phyloP scores from a whole-genome alignment of 2,888 invertebrate genomes.

The Clusia tigrina region DNA sequence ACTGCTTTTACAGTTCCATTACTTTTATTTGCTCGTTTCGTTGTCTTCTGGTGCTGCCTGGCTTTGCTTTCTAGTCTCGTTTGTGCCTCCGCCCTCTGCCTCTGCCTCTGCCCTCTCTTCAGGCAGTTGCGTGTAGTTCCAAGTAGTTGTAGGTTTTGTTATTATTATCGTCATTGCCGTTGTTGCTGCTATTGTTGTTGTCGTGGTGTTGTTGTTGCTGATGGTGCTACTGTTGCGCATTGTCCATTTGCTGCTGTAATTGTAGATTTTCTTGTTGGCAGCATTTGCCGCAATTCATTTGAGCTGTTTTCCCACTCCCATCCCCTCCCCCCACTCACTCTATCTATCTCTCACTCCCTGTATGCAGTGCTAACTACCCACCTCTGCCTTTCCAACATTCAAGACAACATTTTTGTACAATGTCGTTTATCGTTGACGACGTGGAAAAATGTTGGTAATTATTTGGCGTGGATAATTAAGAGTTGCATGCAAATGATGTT shows the following conservation, averaged over 20 bases:
- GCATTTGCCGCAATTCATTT: constrained; percentile 13
- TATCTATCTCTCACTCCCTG: not conserved
- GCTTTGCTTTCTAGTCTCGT: not conserved
- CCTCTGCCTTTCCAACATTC: not conserved
- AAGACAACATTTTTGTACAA: not conserved
- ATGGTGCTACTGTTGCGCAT: not conserved
- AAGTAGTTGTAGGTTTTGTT: not conserved
- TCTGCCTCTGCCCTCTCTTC: not conserved
- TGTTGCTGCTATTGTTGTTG: constrained; percentile 9
- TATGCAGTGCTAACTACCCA: not conserved
- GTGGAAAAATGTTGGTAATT: constrained; percentile 51
- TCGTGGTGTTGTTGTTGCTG: not conserved
- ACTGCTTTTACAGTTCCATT: not conserved
- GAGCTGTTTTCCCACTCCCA: constrained; percentile 1
- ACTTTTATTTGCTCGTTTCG: not conserved
- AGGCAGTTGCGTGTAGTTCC: no score
- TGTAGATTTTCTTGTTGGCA: not conserved
- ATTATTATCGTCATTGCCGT: not conserved
- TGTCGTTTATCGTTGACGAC: constrained; percentile 37
- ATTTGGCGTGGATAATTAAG: constrained; percentile 49
- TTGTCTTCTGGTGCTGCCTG: not conserved
- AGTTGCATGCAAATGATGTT: constrained; percentile 32
- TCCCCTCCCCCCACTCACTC: not conserved
- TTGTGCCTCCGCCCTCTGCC: not conserved
- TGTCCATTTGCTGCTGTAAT: not conserved